A percentile compares a stretch with the other conserved stretches of the same genome.
Evolutionary conservation across 2,797 vertebrate genomes (phyloP).

Genomic region (Artibeus jamaicensis): DNA sequence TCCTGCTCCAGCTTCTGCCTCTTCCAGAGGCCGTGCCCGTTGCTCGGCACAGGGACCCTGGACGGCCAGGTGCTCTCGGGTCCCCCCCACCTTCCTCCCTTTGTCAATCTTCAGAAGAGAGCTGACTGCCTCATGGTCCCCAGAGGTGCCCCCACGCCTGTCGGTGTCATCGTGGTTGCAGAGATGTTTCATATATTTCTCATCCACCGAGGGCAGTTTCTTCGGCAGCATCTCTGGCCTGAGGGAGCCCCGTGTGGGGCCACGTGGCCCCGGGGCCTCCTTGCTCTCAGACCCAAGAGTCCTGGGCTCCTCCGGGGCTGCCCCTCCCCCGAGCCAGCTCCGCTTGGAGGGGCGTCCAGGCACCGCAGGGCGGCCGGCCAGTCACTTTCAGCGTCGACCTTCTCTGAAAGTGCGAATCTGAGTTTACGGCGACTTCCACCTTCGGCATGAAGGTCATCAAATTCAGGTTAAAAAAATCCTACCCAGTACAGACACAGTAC

Average conservation of each 20-base stretch:
- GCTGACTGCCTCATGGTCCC: neutral
- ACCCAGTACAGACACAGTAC: neutral
- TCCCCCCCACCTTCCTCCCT: neutral
- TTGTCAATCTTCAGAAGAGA: neutral
- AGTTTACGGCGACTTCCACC: neutral
- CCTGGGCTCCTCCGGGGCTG: rapidly evolving
- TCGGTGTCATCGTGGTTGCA: rapidly evolving
- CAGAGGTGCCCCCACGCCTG: rapidly evolving
- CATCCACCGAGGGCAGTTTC: rapidly evolving
- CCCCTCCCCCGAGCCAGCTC: neutral
- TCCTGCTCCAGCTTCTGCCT: neutral
- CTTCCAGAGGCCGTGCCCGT: too few species aligned
- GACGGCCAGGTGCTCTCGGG: too few species aligned
- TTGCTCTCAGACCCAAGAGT: rapidly evolving
- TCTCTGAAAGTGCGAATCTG: neutral
- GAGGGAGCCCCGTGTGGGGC: rapidly evolving
- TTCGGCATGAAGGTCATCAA: neutral
- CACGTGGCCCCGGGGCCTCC: neutral
- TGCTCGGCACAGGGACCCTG: too few species aligned
- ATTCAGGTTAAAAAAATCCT: neutral
- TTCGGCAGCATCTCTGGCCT: rapidly evolving
- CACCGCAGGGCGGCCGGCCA: rapidly evolving
- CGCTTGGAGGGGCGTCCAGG: too few species aligned
- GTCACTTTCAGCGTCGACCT: rapidly evolving
- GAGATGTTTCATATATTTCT: rapidly evolving